These are phyloP conservation scores for Nasonia longicornis DNA, from an alignment of 1,140 invertebrate species.

Conservation along the genomic window DNA sequence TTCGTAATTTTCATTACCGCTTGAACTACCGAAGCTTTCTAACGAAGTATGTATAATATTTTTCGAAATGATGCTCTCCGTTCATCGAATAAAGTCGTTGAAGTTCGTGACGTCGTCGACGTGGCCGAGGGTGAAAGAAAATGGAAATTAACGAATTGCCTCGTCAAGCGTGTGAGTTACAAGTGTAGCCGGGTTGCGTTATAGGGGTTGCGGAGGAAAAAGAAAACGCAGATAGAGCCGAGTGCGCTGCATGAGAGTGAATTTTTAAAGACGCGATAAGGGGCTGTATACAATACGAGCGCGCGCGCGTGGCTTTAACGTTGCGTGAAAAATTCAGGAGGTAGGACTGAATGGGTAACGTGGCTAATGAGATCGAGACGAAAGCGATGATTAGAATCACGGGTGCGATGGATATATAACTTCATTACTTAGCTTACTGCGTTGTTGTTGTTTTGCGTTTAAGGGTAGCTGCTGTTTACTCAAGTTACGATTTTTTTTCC, in stretches of 20 bases:
- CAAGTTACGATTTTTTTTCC: too few relatives aligned
- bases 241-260: neutral
- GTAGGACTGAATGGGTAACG: neutral
- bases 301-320: slow-evolving; percentile 4
- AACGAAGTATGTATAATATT: neutral
- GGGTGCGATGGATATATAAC: neutral
- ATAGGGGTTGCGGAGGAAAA: neutral
- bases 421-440: neutral
- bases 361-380: neutral
- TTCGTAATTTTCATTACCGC: too few relatives aligned
- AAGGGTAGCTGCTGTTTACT: too few relatives aligned
- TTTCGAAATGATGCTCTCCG: too few relatives aligned
- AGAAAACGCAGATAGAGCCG: slow-evolving; percentile 4
- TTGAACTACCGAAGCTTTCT: neutral
- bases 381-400: neutral
- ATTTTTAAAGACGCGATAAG: neutral
- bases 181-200: neutral
- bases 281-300: neutral
- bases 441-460: too few relatives aligned
- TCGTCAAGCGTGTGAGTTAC: slow-evolving; percentile 17
- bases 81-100: slow-evolving; percentile 15
- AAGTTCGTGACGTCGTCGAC: neutral
- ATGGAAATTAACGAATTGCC: neutral
- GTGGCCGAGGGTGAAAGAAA: neutral
- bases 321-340: slow-evolving; percentile 26